Percentiles rank a stretch among this genome's conserved stretches.
Evolutionary conservation across 2,113 vertebrate genomes (phyloP).

Genomic region (Cygnus buccinator): DNA sequence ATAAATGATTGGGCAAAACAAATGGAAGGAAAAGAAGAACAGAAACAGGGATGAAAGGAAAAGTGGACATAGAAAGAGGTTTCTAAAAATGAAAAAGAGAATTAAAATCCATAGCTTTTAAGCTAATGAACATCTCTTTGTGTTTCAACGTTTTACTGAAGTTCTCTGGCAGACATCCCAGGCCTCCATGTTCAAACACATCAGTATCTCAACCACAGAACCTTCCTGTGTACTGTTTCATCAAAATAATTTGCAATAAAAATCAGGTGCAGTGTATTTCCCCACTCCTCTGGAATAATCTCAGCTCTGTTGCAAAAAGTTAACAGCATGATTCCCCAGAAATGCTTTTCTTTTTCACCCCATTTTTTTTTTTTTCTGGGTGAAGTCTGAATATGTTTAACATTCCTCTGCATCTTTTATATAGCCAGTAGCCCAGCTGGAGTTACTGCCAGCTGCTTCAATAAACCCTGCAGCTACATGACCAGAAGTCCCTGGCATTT

Average conservation of each 20-base stretch:
- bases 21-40: background rate
- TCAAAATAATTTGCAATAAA: background rate
- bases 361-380: background rate
- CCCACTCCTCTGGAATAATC: background rate
- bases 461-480: background rate
- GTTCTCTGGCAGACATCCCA: conserved; percentile 15
- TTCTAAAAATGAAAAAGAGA: conserved; percentile 15
- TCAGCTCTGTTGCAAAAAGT: background rate
- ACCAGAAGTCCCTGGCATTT: background rate
- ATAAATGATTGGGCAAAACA: background rate
- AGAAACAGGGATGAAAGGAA: background rate
- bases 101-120: conserved; percentile 34
- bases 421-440: background rate
- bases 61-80: background rate
- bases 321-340: background rate
- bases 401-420: background rate
- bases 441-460: background rate
- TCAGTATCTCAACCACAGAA: background rate
- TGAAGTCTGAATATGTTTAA: background rate
- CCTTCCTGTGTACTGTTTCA: background rate
- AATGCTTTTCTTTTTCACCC: background rate
- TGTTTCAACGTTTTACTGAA: conserved; percentile 15
- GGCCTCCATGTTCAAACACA: background rate
- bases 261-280: background rate
- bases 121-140: conserved; percentile 17